Evolutionary conservation across 2,888 invertebrate species (phyloP), one percentile per base, ranked within the genome.

Genomic region (Philopedon plagiatum): DNA sequence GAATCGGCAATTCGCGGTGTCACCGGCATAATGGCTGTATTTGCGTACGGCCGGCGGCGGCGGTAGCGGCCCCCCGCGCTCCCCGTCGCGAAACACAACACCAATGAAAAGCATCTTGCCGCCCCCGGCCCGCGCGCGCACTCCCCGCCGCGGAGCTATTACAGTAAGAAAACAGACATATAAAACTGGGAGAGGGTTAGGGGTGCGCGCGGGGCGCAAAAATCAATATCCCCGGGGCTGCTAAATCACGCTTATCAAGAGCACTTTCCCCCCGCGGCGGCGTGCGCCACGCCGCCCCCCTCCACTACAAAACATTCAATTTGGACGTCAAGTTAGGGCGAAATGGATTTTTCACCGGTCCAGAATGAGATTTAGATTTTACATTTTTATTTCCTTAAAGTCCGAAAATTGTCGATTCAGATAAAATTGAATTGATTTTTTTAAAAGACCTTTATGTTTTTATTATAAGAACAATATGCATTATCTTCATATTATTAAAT

Each of bases 211-310:
- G 86, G 84, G 85, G 83, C 85, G 85, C 85, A 86, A 86, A 87
- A 86, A 86, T 86, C 86, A 86, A 86, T 86, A 86, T 91, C 90
- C 90, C 87, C 90, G 90, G 90, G 90, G 91, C 91, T 90, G 90
- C 91, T 91, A 91, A 91, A 91, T 91, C 91, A 91, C 91, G 90
- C 87, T 87, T 86, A 86, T 87, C 87, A 87, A 87, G 86, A 87
- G 86, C 85, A 86, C 85, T 86, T 86, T 85, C 84, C 83, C 84
- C 83, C 82, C 80, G 73, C 86, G 75, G 73, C 86, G 75, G 85
- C 86, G 83, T 87, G 77, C 86, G 77, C 80, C 78, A 76, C 75
- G 86, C 74, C 70, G 78, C 78, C 80, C 81, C 82, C 39, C 39
- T 39, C 15, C 85, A 85, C 87, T 87, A 87, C 87, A 87, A 88